phyloP scores from a whole-genome alignment of 2,797 vertebrate species.

The Anniella stebbinsi region DNA sequence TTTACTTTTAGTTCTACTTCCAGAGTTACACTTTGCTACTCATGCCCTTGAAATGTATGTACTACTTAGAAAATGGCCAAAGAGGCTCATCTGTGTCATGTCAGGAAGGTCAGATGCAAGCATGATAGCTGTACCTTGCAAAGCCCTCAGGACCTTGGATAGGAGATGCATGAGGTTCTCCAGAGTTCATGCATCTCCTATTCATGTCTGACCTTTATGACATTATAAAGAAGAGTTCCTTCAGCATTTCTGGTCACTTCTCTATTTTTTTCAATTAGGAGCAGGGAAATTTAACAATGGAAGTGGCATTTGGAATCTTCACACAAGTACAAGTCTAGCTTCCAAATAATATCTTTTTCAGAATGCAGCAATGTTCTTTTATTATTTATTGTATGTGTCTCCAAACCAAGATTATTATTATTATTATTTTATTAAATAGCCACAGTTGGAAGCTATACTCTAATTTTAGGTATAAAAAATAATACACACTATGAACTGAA shows the following conservation, averaged over 20 bases:
- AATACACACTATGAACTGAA: neutral
- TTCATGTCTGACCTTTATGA: neutral
- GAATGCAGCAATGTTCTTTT: neutral
- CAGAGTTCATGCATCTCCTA: neutral
- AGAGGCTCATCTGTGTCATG: slow-evolving; percentile 6
- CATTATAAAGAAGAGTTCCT: neutral
- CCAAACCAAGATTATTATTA: neutral
- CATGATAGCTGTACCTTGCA: neutral
- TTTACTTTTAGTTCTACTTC: neutral
- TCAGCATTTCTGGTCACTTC: neutral
- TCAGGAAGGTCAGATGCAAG: slow-evolving; percentile 10
- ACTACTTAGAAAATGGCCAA: slow-evolving; percentile 1
- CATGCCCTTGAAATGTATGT: neutral
- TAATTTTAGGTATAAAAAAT: neutral
- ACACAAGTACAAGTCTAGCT: neutral
- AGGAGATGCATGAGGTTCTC: neutral
- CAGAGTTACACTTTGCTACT: neutral
- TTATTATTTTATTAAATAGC: neutral
- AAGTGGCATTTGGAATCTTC: neutral
- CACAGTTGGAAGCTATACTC: neutral
- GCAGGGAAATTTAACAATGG: neutral
- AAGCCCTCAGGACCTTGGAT: neutral
- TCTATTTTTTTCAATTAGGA: neutral
- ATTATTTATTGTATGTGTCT: neutral
- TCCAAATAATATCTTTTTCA: slow-evolving; percentile 1